These are phyloP conservation scores for Chiridota heheva DNA, from an alignment of 35 echinoderm and acorn worm genomes.

Conservation along the genomic window DNA sequence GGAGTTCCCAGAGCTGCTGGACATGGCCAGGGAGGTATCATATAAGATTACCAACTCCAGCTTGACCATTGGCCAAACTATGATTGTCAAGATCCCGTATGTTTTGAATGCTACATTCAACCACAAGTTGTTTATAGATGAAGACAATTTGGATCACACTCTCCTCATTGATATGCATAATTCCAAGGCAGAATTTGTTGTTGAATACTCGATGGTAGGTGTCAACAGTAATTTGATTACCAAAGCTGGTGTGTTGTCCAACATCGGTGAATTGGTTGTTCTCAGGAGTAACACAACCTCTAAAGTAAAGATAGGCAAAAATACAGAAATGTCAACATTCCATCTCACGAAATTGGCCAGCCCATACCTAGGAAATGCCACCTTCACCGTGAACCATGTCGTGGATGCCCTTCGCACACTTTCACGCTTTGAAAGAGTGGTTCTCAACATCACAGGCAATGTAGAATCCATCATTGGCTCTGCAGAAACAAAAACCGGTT, in stretches of 20 bases:
- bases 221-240: conserved; percentile 1
- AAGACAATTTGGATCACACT: conserved; percentile 43
- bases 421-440: conserved; percentile 37
- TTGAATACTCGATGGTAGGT: background rate
- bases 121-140: conserved; percentile 48
- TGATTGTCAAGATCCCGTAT: conserved; percentile 38
- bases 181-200: conserved; percentile 7
- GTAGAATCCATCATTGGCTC: conserved; percentile 19
- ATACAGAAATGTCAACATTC: background rate
- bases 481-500: background rate
- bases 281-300: background rate
- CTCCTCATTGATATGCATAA: conserved; percentile 23
- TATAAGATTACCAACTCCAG: conserved; percentile 62
- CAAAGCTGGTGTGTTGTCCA: background rate
- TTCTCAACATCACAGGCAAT: background rate
- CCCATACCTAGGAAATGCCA: conserved; percentile 48
- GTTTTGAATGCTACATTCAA: conserved; percentile 56
- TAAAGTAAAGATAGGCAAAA: conserved; percentile 29
- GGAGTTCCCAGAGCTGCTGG: conserved; percentile 41
- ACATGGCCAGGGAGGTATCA: conserved; percentile 36
- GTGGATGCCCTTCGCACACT: conserved; percentile 48
- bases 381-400: conserved; percentile 49
- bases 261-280: background rate
- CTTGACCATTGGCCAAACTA: conserved; percentile 36
- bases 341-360: background rate